A percentile compares a stretch with the other conserved stretches of the same genome.
Conservation (phyloP, 2,113 vertebrate genomes). For the Vulpes vulpes region DNA sequence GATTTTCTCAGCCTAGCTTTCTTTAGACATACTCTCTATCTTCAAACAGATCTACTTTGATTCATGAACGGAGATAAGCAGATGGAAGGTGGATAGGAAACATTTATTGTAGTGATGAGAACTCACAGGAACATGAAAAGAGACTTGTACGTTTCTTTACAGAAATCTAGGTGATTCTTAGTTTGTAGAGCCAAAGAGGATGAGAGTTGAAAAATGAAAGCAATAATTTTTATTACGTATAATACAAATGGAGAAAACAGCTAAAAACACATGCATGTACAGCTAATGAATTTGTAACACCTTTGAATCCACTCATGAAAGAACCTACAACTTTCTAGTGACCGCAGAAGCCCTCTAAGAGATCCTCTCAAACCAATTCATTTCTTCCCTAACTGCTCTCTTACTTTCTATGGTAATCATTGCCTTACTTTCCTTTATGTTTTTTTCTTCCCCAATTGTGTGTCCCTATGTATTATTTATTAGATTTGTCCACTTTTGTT, state of each 20-base stretch:
- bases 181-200: neutral
- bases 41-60: conserved; percentile 29
- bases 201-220: neutral
- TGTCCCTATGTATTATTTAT: neutral
- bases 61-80: conserved; percentile 29
- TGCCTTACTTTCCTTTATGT: neutral
- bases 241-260: neutral
- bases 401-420: neutral
- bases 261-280: neutral
- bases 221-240: neutral
- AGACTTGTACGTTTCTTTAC: conserved; percentile 3
- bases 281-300: neutral
- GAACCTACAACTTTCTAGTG: neutral
- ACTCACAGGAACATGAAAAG: neutral
- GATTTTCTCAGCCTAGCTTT: neutral
- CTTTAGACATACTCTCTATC: neutral
- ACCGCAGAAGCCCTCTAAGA: neutral
- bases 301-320: neutral
- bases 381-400: neutral
- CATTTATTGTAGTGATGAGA: conserved; percentile 60
- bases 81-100: conserved; percentile 30
- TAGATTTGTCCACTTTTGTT: neutral
- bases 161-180: neutral
- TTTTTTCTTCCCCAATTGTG: neutral
- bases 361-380: neutral